These are phyloP conservation scores for Propithecus deckenii DNA, from an alignment of 2,797 vertebrate genomes.

Conservation along the genomic window DNA sequence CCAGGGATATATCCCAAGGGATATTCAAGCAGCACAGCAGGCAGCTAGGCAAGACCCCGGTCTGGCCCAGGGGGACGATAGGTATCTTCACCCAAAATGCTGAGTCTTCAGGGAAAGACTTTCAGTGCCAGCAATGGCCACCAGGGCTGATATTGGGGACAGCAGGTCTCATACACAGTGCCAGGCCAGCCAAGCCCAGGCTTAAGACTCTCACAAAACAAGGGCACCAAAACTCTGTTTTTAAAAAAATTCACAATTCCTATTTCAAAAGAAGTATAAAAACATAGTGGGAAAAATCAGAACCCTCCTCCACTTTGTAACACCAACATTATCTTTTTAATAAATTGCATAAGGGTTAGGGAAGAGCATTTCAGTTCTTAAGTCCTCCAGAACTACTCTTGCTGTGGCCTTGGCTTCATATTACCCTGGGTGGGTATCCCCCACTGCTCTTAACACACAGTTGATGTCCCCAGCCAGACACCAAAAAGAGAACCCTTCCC, in stretches of 20 bases:
- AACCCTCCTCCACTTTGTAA: neutral
- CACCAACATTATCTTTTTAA: neutral
- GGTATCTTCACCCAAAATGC: neutral
- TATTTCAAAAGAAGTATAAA: neutral
- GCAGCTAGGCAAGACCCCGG: neutral
- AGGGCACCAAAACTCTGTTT: neutral
- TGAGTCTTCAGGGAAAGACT: neutral
- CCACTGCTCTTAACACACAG: neutral
- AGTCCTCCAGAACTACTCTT: neutral
- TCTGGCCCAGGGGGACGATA: neutral
- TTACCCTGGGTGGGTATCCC: neutral
- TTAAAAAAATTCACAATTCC: neutral
- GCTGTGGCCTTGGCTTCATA: neutral
- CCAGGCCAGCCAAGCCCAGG: neutral
- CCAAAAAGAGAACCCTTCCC: neutral
- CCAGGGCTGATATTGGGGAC: rapidly evolving
- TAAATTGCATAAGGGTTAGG: neutral
- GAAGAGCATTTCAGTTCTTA: neutral
- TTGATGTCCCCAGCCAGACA: neutral
- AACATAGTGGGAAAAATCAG: neutral
- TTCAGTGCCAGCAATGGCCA: neutral
- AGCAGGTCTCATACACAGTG: neutral
- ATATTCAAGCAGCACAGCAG: neutral
- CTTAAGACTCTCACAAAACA: neutral
- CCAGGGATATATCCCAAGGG: neutral